Percentiles rank a stretch among this genome's conserved stretches.
phyloP scores from a whole-genome alignment of 92 coral and sea anemone species.

The Anthopleura xanthogrammica region DNA sequence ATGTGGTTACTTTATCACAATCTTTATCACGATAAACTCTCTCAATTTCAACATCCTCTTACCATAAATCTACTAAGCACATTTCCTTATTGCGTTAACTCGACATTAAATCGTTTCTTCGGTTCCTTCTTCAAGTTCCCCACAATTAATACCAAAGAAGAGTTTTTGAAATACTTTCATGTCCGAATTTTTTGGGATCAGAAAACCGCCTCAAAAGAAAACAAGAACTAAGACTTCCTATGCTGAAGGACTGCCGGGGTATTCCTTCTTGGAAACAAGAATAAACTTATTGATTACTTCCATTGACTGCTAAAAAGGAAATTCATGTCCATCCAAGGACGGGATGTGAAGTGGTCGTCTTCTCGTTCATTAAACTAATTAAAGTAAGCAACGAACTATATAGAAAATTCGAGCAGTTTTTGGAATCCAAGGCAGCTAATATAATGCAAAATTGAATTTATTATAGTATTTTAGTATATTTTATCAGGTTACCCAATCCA shows the following conservation, averaged over 20 bases:
- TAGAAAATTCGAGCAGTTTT: too few species aligned
- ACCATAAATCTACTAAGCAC: background rate
- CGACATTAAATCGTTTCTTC: background rate
- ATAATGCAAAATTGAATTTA: too few species aligned
- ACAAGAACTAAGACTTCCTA: background rate
- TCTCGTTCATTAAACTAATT: too few species aligned
- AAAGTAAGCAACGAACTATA: too few species aligned
- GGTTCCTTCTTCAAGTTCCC: background rate
- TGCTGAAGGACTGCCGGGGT: background rate
- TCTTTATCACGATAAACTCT: background rate
- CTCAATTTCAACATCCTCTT: background rate
- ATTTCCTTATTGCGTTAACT: background rate
- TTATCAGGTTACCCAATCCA: too few species aligned
- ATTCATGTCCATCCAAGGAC: background rate
- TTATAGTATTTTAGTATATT: too few species aligned
- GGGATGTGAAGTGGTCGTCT: background rate
- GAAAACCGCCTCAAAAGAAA: background rate
- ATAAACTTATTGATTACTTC: background rate
- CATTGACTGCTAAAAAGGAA: background rate
- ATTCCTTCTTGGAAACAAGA: constrained; percentile 2
- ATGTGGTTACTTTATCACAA: background rate
- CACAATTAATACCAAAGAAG: background rate
- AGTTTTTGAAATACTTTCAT: background rate
- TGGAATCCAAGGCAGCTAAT: too few species aligned
- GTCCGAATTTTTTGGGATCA: background rate